These are phyloP conservation scores for Drosophila ironensis DNA, from an alignment of 1,140 invertebrate species.

Conservation along the genomic window DNA sequence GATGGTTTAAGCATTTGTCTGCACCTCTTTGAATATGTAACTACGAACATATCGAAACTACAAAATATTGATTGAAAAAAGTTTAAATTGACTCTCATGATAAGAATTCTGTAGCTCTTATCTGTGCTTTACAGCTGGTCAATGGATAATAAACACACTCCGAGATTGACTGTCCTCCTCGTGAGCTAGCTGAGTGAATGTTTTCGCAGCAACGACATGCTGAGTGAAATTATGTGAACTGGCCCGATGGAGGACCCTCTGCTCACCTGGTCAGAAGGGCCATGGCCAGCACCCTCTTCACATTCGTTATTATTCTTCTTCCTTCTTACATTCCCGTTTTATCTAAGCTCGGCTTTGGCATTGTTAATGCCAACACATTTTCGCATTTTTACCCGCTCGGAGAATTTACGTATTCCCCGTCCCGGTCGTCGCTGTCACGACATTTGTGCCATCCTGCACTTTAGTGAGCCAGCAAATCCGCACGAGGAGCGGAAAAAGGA, in stretches of 20 bases:
- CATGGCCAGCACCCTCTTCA: too few species aligned
- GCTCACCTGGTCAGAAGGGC: conserved; percentile 11
- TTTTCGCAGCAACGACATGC: not conserved
- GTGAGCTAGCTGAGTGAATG: conserved; percentile 14
- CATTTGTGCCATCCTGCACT: conserved; percentile 43
- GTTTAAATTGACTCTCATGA: too few species aligned
- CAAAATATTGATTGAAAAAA: too few species aligned
- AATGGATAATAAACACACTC: too few species aligned
- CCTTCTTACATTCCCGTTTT: conserved; percentile 28
- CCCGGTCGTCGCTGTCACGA: conserved; percentile 22
- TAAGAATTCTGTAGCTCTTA: too few species aligned
- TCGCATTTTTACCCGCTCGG: conserved; percentile 54
- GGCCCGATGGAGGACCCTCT: not conserved
- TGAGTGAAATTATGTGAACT: not conserved
- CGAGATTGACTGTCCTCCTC: too few species aligned
- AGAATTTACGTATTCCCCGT: conserved; percentile 55
- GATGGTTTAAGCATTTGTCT: too few species aligned
- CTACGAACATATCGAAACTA: too few species aligned
- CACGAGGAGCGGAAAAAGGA: conserved; percentile 22
- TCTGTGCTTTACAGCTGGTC: too few species aligned
- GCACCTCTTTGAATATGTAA: too few species aligned
- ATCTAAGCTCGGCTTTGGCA: conserved; percentile 41
- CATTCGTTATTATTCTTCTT: conserved; percentile 5
- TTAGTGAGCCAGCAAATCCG: conserved; percentile 41
- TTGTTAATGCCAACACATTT: conserved; percentile 70